A percentile compares a stretch with the other conserved stretches of the same genome.
Conservation (phyloP, 2,113 vertebrate species). For the Equus quagga region DNA sequence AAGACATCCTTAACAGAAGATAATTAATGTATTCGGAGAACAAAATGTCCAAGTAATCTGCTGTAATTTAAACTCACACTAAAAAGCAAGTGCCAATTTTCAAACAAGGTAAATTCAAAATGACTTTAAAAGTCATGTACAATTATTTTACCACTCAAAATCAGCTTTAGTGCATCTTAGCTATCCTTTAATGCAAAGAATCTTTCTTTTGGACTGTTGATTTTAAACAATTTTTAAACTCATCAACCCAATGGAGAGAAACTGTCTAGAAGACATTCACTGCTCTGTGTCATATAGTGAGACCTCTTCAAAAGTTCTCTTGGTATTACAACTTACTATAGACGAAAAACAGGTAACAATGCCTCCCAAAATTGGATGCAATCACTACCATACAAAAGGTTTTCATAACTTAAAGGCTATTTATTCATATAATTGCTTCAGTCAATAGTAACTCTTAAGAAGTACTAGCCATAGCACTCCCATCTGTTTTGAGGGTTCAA, state of each 20-base stretch:
- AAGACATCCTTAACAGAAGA: constrained; percentile 46
- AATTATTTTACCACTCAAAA: constrained; percentile 60
- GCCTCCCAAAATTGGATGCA: constrained; percentile 19
- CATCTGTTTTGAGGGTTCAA: constrained; percentile 51
- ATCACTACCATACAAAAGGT: constrained; percentile 6
- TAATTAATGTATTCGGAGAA: constrained; percentile 60
- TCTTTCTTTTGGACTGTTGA: neutral
- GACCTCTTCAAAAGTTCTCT: constrained; percentile 57
- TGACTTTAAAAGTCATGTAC: constrained; percentile 28
- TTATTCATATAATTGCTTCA: constrained; percentile 41
- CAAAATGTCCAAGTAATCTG: constrained; percentile 61
- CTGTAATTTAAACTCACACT: constrained; percentile 62
- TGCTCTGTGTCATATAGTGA: constrained; percentile 48
- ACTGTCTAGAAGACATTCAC: constrained; percentile 50
- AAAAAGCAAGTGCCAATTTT: constrained; percentile 51
- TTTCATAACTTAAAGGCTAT: constrained; percentile 37
- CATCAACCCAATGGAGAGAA: constrained; percentile 36
- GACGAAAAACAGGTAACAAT: constrained; percentile 55
- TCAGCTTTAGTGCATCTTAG: constrained; percentile 38
- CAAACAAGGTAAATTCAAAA: constrained; percentile 63
- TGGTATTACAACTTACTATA: constrained; percentile 28
- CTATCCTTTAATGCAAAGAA: constrained; percentile 18
- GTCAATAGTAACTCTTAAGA: constrained; percentile 49
- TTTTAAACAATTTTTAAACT: constrained; percentile 53
- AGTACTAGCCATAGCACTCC: constrained; percentile 44